Percentiles rank a stretch among this genome's conserved stretches.
Evolutionary conservation across 2,797 vertebrate species (phyloP).

Genomic region (Neomorphus geoffroyi): DNA sequence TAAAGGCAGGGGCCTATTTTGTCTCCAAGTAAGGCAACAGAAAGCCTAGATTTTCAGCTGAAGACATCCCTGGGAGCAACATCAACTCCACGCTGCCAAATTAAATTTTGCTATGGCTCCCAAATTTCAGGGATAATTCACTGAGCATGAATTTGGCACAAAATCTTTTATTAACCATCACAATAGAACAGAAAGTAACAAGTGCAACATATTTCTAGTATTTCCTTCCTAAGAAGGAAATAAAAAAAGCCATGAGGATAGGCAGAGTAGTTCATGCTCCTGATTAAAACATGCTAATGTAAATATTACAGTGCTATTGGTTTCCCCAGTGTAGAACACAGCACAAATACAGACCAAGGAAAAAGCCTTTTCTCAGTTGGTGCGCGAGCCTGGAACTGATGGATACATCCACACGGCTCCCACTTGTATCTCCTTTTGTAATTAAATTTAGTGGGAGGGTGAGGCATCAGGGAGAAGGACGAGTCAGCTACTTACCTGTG

Average conservation of each 20-base stretch:
- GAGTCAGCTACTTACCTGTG: background rate
- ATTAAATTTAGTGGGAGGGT: background rate
- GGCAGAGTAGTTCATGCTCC: background rate
- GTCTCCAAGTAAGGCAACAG: background rate
- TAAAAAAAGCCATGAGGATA: background rate
- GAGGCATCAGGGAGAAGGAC: background rate
- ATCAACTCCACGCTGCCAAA: background rate
- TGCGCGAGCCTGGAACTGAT: background rate
- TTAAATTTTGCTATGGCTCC: background rate
- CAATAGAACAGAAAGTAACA: background rate
- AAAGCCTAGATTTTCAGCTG: background rate
- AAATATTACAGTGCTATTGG: background rate
- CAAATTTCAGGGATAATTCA: slow-evolving; percentile 1
- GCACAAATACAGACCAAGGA: rapidly evolving
- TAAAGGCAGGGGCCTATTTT: background rate
- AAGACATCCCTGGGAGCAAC: background rate
- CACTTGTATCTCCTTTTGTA: background rate
- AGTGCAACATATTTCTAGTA: background rate
- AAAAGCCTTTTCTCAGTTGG: background rate
- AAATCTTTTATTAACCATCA: background rate
- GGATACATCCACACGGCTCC: background rate
- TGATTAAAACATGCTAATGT: background rate
- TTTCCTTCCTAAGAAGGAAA: background rate
- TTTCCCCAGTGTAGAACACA: background rate
- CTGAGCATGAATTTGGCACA: background rate